Evolutionary conservation across 2,888 invertebrate species (phyloP), one percentile per base, ranked within the genome.

Genomic region (Melipona bicolor): DNA sequence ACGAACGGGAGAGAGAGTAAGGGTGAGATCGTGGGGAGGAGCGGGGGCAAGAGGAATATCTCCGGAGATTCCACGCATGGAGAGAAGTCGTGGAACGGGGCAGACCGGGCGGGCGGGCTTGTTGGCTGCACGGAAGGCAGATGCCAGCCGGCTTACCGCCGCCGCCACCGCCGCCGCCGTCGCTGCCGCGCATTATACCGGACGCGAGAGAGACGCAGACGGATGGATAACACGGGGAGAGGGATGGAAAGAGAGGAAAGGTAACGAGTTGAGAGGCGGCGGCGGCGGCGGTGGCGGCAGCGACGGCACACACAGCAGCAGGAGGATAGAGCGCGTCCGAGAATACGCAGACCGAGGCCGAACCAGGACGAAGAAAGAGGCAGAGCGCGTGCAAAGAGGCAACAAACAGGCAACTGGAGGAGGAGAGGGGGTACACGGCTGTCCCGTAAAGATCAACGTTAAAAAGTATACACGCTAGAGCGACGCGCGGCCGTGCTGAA

Each of bases 101-200:
- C 91, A 90, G 90, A 89, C 90, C 84, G 81, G 86, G 82, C 91
- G 90, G 89, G 89, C 84, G 81, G 86, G 82, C 91, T 93, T 90
- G 93, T 92, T 92, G 92, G 92, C 92, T 91, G 92, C 93, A 92
- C 92, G 93, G 92, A 92, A 93, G 92, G 93, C 93, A 93, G 94
- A 93, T 93, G 94, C 93, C 92, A 92, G 92, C 91, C 93, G 91
- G 92, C 93, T 93, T 92, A 93, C 93, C 92, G 91, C 91, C 91
- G 90, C 87, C 27, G 27, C 27, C 27, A 1, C 27, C 27, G 27
- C 27, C 24, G 24, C 24, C 27, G 27, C 27, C 27, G 27, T 27
- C 27, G 27, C 27, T 27, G 27, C 27, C 89, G 88, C 89, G 90
- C 90, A 89, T 88, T 86, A 88, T 87, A 90, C 85, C 78, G 81